Base-by-base conservation (phyloP, 2,888 invertebrate species). In the Chrysolina oricalcia region DNA sequence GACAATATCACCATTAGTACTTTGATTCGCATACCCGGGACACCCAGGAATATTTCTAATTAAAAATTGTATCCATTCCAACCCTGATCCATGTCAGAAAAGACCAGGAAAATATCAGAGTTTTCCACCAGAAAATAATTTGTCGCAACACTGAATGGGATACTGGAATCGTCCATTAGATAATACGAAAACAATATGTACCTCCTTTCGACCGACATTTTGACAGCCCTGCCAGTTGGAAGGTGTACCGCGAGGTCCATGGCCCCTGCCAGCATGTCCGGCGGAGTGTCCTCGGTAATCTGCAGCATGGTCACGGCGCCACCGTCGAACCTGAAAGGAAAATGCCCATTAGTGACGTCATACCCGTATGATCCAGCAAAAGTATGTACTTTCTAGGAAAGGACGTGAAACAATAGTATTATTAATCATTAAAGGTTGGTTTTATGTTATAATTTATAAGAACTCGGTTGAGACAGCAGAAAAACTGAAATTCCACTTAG, bases 271-370 rank as follows among this genome's bases (percentile, higher is more conserved):
- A 93, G 89, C 91, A 93, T 92, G 87, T 93, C 93, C 75, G 92
- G 91, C 78, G 93, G 93, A 64, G 93, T 93, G 87, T 93, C 93
- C 87, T 93, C 93, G 78, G 93, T 93, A 87, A 93, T 92, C 82
- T 89, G 89, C 84, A 89, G 86, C 89, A 89, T 89, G 72, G 85
- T 86, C 85, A 87, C 84, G 82, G 70, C 78, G 84, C 85, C 79
- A 84, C 83, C 83, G 83, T 80, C 76, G 62, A 80, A 79, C 80
- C 84, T 85, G 83, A 70, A 74, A 74, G 63, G 43, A 46, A 66
- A 27, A 65, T 46, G 48, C n/a, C 4, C 62, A 75, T 70, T 69
- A 72, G 69, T 59, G 35, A 53, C 63, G 27, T 53, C 23, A 41
- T 19, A 70, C 27, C 35, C 13, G 41, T 40, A 67, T 40, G 43